phyloP scores from a whole-genome alignment of 2,113 vertebrate species.

The Bufo bufo region DNA sequence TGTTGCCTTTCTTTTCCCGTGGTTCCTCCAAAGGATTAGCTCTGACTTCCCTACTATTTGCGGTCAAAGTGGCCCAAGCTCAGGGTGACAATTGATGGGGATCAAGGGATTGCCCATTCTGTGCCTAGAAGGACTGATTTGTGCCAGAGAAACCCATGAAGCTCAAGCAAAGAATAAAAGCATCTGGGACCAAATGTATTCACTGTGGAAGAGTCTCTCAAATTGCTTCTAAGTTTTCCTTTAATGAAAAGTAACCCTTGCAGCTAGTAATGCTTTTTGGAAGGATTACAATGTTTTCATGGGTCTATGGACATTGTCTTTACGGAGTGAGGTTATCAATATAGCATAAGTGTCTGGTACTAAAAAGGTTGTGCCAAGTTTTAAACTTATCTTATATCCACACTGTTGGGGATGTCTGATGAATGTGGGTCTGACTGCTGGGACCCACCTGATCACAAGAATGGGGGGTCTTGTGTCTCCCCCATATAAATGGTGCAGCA shows the following conservation, averaged over 20 bases:
- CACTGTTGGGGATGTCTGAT: too few species aligned
- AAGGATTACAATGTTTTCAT: slow-evolving; percentile 71
- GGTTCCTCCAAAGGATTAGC: slow-evolving; percentile 98
- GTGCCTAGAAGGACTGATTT: slow-evolving; percentile 83
- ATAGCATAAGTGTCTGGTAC: not conserved
- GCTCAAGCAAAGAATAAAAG: slow-evolving; percentile 81
- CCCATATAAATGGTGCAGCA: too few species aligned
- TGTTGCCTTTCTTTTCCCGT: slow-evolving; percentile 99
- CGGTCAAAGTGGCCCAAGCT: slow-evolving; percentile 95
- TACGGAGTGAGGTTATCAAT: not conserved
- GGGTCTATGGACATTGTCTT: not conserved
- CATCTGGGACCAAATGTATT: slow-evolving; percentile 82
- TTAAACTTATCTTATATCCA: too few species aligned
- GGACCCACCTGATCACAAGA: too few species aligned
- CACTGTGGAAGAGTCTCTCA: slow-evolving; percentile 80
- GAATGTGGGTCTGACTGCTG: too few species aligned
- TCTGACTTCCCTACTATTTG: slow-evolving; percentile 98
- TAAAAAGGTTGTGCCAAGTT: not conserved
- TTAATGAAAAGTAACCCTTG: slow-evolving; percentile 85
- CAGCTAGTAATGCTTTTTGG: slow-evolving; percentile 83
- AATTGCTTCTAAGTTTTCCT: slow-evolving; percentile 80
- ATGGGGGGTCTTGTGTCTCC: too few species aligned
- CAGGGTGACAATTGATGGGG: slow-evolving; percentile 95
- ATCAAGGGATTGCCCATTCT: slow-evolving; percentile 95
- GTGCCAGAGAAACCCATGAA: slow-evolving; percentile 90